A percentile compares a stretch with the other conserved stretches of the same genome.
phyloP scores from a whole-genome alignment of 2,113 vertebrate genomes.

The Nothoprocta pentlandii region DNA sequence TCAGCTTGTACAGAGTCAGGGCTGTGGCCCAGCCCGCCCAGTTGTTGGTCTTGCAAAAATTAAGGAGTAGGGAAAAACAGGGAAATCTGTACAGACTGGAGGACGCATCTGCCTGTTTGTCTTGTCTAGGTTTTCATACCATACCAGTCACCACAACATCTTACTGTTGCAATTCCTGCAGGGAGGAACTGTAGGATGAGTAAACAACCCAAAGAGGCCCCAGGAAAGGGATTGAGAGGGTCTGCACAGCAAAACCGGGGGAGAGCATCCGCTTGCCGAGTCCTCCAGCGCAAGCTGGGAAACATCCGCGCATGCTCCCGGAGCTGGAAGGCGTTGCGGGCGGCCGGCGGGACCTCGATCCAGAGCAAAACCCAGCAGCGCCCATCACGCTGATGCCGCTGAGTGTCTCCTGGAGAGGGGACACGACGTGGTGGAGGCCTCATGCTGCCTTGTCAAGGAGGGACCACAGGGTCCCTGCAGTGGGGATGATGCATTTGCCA shows the following conservation, averaged over 20 bases:
- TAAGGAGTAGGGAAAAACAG: background rate
- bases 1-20: background rate
- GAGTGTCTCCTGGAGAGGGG: background rate
- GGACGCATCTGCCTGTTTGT: background rate
- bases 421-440: background rate
- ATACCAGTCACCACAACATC: background rate
- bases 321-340: background rate
- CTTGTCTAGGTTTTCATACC: constrained; percentile 6
- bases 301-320: accelerated
- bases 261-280: background rate
- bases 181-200: constrained; percentile 20
- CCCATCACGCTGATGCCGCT: background rate
- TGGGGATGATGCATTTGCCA: background rate
- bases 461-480: background rate
- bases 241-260: background rate
- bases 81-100: background rate
- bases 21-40: background rate
- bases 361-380: background rate
- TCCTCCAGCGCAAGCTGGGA: background rate
- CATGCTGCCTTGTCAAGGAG: background rate
- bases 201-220: constrained; percentile 35
- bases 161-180: constrained; percentile 9
- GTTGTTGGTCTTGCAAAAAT: background rate
- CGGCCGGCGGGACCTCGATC: background rate
- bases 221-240: background rate